Evolutionary conservation across 2,797 vertebrate species (phyloP).

Genomic region (Schizopygopsis malacanthus): DNA sequence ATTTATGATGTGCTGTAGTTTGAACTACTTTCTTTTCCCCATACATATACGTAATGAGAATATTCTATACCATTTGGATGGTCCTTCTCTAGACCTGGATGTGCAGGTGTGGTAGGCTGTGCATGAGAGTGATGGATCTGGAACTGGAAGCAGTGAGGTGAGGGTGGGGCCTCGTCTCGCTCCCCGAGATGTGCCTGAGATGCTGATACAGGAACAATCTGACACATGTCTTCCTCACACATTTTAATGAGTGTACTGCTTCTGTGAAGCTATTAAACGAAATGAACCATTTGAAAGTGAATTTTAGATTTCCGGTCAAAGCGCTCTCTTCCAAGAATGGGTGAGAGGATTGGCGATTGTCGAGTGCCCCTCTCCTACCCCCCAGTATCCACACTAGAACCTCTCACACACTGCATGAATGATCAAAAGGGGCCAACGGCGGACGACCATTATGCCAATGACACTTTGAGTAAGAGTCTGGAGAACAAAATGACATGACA

Average conservation of each 20-base stretch:
- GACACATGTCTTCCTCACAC: slow-evolving; percentile 58
- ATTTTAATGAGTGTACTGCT: slow-evolving; percentile 79
- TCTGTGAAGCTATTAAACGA: slow-evolving; percentile 79
- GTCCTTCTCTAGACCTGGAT: slow-evolving; percentile 27
- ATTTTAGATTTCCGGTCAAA: slow-evolving; percentile 85
- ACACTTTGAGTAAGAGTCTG: slow-evolving; percentile 89
- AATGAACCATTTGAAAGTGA: slow-evolving; percentile 86
- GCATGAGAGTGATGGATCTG: slow-evolving; percentile 43
- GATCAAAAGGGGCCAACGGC: slow-evolving; percentile 86
- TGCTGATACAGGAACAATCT: slow-evolving; percentile 83
- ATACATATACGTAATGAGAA: slow-evolving; percentile 3
- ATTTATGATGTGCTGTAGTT: not conserved
- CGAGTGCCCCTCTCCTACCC: slow-evolving; percentile 53
- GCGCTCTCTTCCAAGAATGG: slow-evolving; percentile 77
- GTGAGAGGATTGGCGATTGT: slow-evolving; percentile 64
- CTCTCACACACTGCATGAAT: slow-evolving; percentile 79
- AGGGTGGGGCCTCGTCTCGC: slow-evolving; percentile 36
- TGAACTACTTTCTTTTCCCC: not conserved
- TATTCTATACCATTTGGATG: slow-evolving; percentile 47
- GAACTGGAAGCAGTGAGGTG: slow-evolving; percentile 50
- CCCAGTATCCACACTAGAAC: slow-evolving; percentile 77
- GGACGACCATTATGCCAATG: slow-evolving; percentile 87
- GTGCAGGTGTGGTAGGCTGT: slow-evolving; percentile 43
- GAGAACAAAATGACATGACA: slow-evolving; percentile 86
- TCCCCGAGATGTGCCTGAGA: slow-evolving; percentile 70